Percentiles rank a stretch among this genome's conserved stretches.
These are phyloP conservation scores for Pteria penguin DNA, from an alignment of 2,888 invertebrate genomes.

Conservation along the genomic window DNA sequence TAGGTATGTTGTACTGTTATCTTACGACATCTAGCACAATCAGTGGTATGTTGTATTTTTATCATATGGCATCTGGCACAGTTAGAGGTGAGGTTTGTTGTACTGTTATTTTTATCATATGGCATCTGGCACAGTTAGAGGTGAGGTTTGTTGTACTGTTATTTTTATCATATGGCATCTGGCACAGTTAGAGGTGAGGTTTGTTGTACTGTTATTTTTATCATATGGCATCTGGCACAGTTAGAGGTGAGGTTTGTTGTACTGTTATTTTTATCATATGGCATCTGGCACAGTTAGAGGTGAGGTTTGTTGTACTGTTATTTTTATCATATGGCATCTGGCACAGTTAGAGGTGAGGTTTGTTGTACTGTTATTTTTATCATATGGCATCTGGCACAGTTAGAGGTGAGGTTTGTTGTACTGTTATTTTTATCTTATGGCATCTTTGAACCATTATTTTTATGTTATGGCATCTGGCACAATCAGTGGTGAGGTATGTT, in stretches of 20 bases:
- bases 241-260: slow-evolving; percentile 93
- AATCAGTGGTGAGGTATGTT: slow-evolving; percentile 93
- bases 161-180: no score
- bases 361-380: slow-evolving; percentile 83
- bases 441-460: no score
- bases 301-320: background rate
- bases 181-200: slow-evolving; percentile 98
- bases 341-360: slow-evolving; percentile 95
- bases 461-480: slow-evolving; percentile 98
- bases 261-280: slow-evolving; percentile 82
- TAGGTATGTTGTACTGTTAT: background rate
- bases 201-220: no score
- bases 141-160: slow-evolving; percentile 86
- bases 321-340: slow-evolving; percentile 85
- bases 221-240: slow-evolving; percentile 98
- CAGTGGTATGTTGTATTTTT: no score
- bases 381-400: slow-evolving; percentile 97
- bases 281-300: slow-evolving; percentile 90
- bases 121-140: slow-evolving; percentile 98
- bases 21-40: no score
- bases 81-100: slow-evolving; percentile 98
- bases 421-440: no score
- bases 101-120: slow-evolving; percentile 94
- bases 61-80: slow-evolving; percentile 90
- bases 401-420: slow-evolving; percentile 89